Evolutionary conservation across 2,888 invertebrate genomes (phyloP).

Genomic region (Steinernema hermaphroditum): DNA sequence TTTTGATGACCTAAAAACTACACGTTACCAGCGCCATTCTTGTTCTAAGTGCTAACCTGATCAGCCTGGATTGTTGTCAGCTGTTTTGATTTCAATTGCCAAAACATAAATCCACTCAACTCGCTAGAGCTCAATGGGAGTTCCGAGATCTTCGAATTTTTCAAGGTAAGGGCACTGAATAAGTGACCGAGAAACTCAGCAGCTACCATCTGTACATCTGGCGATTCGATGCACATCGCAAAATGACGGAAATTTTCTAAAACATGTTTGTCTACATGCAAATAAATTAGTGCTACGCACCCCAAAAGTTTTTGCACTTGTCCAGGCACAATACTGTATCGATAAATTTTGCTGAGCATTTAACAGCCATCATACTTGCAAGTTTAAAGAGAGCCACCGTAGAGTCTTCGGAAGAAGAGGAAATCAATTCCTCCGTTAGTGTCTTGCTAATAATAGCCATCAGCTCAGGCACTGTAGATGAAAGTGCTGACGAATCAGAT

Average conservation of each 20-base stretch:
- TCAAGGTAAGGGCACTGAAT: background rate
- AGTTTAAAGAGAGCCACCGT: background rate
- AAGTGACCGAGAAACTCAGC: slow-evolving; percentile 1
- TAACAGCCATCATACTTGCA: background rate
- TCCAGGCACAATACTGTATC: background rate
- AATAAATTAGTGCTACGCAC: background rate
- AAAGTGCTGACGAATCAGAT: background rate
- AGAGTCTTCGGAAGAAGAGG: background rate
- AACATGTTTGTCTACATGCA: background rate
- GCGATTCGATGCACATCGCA: slow-evolving; percentile 9
- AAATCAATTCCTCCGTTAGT: background rate
- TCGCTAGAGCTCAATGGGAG: background rate
- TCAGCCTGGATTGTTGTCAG: slow-evolving; percentile 44
- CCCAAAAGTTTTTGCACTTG: background rate
- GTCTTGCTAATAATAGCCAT: background rate
- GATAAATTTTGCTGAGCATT: background rate
- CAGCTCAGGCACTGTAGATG: background rate
- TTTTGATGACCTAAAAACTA: slow-evolving; percentile 43
- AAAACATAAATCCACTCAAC: slow-evolving; percentile 42
- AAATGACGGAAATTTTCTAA: background rate
- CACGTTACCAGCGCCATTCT: background rate
- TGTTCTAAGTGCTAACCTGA: slow-evolving; percentile 38
- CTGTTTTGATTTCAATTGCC: slow-evolving; percentile 43
- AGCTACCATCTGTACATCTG: background rate
- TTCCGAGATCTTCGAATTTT: background rate